Conservation (phyloP, 2,797 vertebrate genomes). For the Pristis pectinata region DNA sequence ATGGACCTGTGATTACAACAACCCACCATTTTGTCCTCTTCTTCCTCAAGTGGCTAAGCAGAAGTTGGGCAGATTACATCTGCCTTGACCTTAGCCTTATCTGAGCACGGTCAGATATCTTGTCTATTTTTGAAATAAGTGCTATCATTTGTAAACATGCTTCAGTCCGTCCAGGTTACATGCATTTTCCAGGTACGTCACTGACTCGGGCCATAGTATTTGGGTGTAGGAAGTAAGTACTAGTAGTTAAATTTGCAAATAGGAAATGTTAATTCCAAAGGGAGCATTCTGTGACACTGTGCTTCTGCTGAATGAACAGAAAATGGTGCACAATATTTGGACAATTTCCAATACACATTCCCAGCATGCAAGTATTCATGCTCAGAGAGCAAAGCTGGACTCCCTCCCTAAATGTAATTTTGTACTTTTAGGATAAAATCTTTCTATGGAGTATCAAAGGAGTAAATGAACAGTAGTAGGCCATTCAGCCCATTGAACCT, state of each 20-base stretch:
- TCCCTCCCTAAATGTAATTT: not conserved
- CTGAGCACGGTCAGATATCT: not conserved
- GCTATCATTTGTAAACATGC: not conserved
- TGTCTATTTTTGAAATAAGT: conserved; percentile 1
- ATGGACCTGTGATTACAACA: not conserved
- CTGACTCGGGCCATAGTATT: not conserved
- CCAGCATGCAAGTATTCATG: not conserved
- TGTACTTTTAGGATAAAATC: not conserved
- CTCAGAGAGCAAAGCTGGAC: not conserved
- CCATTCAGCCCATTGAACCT: not conserved
- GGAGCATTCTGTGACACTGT: not conserved
- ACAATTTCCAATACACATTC: not conserved
- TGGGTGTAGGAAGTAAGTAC: not conserved
- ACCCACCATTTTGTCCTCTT: not conserved
- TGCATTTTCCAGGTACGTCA: not conserved
- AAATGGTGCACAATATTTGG: not conserved
- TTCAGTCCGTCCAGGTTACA: not conserved
- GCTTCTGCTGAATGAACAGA: not conserved
- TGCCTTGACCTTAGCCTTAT: not conserved
- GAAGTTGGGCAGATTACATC: not conserved
- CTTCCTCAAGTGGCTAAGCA: not conserved
- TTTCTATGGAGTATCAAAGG: not conserved
- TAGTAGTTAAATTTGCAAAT: not conserved
- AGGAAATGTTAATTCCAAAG: not conserved
- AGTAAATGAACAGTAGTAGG: not conserved